Evolutionary conservation across 2,888 invertebrate species (phyloP).

Genomic region (Drosophila niveifrons): DNA sequence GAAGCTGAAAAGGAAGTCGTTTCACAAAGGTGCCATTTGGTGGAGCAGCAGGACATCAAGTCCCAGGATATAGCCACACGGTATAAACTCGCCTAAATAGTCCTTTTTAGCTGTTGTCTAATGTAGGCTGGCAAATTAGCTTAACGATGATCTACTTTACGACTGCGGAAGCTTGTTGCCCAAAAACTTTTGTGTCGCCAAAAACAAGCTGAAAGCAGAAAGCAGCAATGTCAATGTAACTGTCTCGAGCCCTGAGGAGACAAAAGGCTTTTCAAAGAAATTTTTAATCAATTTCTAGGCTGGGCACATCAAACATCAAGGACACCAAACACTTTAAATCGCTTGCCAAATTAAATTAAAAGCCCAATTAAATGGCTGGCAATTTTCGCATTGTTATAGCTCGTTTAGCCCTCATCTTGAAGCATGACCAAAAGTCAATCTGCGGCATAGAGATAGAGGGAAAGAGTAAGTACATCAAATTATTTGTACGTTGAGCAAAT

Average conservation of each 20-base stretch:
- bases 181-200: slow-evolving; percentile 9
- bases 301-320: slow-evolving; percentile 13
- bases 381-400: background rate
- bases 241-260: background rate
- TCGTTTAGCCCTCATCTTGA: slow-evolving; percentile 7
- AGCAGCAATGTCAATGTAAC: background rate
- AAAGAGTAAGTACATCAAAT: slow-evolving; percentile 21
- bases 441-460: background rate
- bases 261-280: slow-evolving; percentile 25
- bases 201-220: background rate
- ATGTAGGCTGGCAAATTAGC: slow-evolving; percentile 54
- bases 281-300: slow-evolving; percentile 27
- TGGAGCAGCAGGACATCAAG: slow-evolving; percentile 7
- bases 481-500: slow-evolving; percentile 46
- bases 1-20: slow-evolving; percentile 2
- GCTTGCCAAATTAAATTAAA: slow-evolving; percentile 29
- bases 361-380: slow-evolving; percentile 23
- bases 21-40: slow-evolving; percentile 47
- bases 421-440: slow-evolving; percentile 7
- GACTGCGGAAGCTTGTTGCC: slow-evolving; percentile 34
- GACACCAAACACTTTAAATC: slow-evolving; percentile 21
- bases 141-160: slow-evolving; percentile 56
- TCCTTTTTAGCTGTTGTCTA: slow-evolving; percentile 25
- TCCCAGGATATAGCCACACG: background rate
- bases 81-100: slow-evolving; percentile 34